Base-by-base conservation (phyloP, 2,888 invertebrate genomes). In the Nebria brevicollis region DNA sequence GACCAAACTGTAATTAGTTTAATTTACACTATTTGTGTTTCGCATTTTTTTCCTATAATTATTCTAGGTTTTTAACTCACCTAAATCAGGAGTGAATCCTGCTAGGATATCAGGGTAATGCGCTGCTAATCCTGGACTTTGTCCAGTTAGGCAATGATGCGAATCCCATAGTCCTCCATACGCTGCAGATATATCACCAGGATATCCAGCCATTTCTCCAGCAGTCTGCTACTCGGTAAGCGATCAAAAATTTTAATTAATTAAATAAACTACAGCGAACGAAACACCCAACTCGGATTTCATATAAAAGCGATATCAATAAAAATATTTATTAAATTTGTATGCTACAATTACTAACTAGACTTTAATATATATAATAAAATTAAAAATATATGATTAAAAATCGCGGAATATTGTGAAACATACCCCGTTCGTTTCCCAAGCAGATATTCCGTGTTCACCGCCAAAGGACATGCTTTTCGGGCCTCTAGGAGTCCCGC, bases 61-160 rank as follows among this genome's bases (percentile, higher is more conserved):
- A 64, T 15, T 72, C 4, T 4, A 34, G 34, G 34, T 34, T 34
- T 34, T 34, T 34, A 2, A 82, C 87, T 88, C 86, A 92, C 92
- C 91, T 85, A 92, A 88, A 87, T 94, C 94, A 11, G 93, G 91
- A 75, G 94, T 94, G 87, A 94, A 94, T 25, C 92, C 92, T 10
- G 93, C 92, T 86, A 95, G 91, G 85, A 94, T 92, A 85, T 94
- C 94, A 3, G 94, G 94, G 85, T 94, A 94, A 43, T 91, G 91
- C 8, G 91, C 89, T 77, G 92, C 88, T 1, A 92, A 91, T 75
- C 93, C 92, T 4, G 93, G 92, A 83, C 91, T 92, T 85, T 92
- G 92, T 26, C 91, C 91, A 87, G 91, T 84, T 25, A 89, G 86
- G 78, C 88, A 88, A 84, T 90, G 90, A 83, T 90, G 90, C 4